Evolutionary conservation across 2,888 invertebrate species (phyloP).

Genomic region (Caenorhabditis macrosperma): DNA sequence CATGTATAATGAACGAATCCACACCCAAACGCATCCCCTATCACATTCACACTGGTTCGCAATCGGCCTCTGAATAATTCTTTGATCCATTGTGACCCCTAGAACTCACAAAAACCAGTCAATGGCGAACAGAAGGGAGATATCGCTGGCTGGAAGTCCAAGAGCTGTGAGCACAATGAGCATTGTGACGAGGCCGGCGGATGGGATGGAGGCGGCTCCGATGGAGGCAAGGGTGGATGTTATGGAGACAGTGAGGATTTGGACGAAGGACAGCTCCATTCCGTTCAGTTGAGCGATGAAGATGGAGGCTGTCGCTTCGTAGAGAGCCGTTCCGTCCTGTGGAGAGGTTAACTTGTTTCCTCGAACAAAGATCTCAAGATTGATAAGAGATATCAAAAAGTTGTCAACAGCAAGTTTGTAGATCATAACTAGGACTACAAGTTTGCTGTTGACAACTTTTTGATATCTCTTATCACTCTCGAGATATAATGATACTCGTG

Average conservation of each 20-base stretch:
- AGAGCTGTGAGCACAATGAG: constrained; percentile 82
- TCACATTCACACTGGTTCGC: constrained; percentile 89
- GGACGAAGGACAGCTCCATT: constrained; percentile 87
- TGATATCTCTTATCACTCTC: no score
- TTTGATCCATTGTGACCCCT: no score
- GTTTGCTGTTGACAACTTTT: no score
- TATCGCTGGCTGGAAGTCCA: constrained; percentile 81
- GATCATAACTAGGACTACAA: no score
- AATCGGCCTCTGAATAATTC: constrained; percentile 84
- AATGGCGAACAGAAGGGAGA: constrained; percentile 82
- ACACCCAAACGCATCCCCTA: constrained; percentile 95
- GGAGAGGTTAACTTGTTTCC: no score
- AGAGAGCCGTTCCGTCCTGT: constrained; percentile 84
- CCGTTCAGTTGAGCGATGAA: constrained; percentile 92
- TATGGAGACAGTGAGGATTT: constrained; percentile 90
- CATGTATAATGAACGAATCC: constrained; percentile 85
- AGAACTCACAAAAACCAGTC: constrained; percentile 82
- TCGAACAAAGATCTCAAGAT: no score
- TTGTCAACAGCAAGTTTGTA: no score
- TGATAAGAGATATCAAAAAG: no score
- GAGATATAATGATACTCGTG: no score
- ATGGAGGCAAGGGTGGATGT: constrained; percentile 97
- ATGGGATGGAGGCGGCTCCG: constrained; percentile 92
- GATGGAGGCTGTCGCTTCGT: constrained; percentile 90
- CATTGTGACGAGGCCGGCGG: constrained; percentile 80